Percentiles rank a stretch among this genome's conserved stretches.
Evolutionary conservation across 2,888 invertebrate species (phyloP).

Genomic region (Cosmia pyralina): DNA sequence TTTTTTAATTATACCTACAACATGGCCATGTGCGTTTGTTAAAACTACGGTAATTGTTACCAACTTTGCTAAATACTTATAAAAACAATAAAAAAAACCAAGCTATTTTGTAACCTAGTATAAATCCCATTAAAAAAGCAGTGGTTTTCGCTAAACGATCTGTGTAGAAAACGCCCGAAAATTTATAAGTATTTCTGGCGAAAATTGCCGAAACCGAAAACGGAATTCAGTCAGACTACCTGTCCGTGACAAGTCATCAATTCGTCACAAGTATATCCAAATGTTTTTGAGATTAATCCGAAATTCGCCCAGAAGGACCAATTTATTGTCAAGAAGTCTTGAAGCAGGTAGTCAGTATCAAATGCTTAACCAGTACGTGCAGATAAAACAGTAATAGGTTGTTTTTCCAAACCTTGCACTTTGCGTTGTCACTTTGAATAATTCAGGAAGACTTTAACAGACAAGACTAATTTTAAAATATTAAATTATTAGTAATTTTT

Average conservation of each 20-base stretch:
- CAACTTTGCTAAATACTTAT: background rate
- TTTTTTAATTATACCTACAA: slow-evolving; percentile 21
- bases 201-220: too few relatives aligned
- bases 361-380: slow-evolving; percentile 8
- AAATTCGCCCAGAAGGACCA: background rate
- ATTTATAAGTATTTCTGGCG: too few relatives aligned
- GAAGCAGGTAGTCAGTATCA: background rate
- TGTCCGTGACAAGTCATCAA: too few relatives aligned
- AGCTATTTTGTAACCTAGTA: background rate
- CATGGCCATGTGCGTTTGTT: background rate
- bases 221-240: too few relatives aligned
- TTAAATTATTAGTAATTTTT: background rate
- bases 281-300: too few relatives aligned
- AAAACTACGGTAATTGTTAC: background rate
- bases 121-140: background rate
- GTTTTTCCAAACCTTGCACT: background rate
- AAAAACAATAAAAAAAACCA: background rate
- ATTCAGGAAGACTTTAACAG: background rate
- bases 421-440: background rate
- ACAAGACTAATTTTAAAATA: background rate
- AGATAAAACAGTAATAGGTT: background rate
- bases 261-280: background rate
- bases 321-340: background rate
- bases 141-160: background rate
- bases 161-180: background rate